phyloP scores from a whole-genome alignment of 1,140 invertebrate species.

The Metopolophium dirhodum region DNA sequence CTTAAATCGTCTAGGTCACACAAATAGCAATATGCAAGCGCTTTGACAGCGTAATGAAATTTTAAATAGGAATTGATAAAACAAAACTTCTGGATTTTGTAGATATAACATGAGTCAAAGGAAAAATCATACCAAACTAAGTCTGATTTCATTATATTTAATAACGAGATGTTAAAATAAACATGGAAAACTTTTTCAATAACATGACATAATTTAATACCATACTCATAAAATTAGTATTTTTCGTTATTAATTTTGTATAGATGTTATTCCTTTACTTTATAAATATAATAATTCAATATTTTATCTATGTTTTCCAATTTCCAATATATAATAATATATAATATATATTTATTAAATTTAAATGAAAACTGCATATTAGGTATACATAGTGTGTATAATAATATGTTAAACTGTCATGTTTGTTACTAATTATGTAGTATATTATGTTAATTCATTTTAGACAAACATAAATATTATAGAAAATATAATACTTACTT shows the following conservation, averaged over 20 bases:
- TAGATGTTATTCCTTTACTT: background rate
- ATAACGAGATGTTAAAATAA: background rate
- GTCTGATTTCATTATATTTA: background rate
- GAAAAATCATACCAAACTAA: background rate
- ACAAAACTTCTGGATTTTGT: background rate
- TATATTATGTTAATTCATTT: no score
- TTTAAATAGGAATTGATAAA: background rate
- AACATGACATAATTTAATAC: background rate
- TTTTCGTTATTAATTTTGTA: background rate
- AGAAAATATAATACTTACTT: background rate
- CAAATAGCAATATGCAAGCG: background rate
- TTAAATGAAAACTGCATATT: background rate
- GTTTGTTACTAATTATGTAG: no score
- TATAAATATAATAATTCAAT: background rate
- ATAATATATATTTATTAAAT: background rate
- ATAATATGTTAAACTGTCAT: no score
- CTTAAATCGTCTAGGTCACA: background rate
- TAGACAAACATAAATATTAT: background rate
- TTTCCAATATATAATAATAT: background rate
- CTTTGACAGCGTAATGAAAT: background rate
- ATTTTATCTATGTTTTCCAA: background rate
- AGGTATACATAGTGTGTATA: background rate
- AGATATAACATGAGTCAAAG: background rate
- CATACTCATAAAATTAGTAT: background rate
- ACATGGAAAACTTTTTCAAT: slow-evolving; percentile 2